Conservation (phyloP, 1,140 invertebrate genomes). For the Adoxophyes honmai region DNA sequence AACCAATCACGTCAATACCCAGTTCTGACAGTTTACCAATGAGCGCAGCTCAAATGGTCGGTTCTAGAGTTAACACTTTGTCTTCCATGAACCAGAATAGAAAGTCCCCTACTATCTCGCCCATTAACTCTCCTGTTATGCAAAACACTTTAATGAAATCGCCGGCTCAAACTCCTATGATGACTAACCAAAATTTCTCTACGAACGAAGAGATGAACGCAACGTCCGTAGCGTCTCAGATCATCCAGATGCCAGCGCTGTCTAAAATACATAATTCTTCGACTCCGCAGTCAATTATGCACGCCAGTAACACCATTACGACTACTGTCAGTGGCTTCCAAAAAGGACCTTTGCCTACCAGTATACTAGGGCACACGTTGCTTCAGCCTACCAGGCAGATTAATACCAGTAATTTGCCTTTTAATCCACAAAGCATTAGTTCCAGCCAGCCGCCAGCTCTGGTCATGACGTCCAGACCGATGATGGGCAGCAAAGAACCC, state of each 20-base stretch:
- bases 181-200: slow-evolving; percentile 48
- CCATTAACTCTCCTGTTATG: slow-evolving; percentile 63
- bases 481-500: slow-evolving; percentile 62
- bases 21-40: slow-evolving; percentile 52
- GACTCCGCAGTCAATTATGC: slow-evolving; percentile 46
- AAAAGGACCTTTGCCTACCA: slow-evolving; percentile 62
- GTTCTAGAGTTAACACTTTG: slow-evolving; percentile 59
- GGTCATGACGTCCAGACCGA: slow-evolving; percentile 70
- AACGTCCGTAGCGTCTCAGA: slow-evolving; percentile 55
- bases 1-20: slow-evolving; percentile 38
- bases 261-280: slow-evolving; percentile 69
- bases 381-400: slow-evolving; percentile 67
- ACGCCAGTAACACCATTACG: slow-evolving; percentile 59
- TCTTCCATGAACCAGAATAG: slow-evolving; percentile 59
- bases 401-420: slow-evolving; percentile 60
- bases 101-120: slow-evolving; percentile 62
- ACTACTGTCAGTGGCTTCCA: slow-evolving; percentile 56
- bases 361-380: slow-evolving; percentile 71
- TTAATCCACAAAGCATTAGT: slow-evolving; percentile 73
- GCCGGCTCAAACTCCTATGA: slow-evolving; percentile 55
- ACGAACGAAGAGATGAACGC: slow-evolving; percentile 42
- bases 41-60: slow-evolving; percentile 57
- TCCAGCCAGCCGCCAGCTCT: slow-evolving; percentile 74
- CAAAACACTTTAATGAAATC: slow-evolving; percentile 62
- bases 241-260: slow-evolving; percentile 74